phyloP scores from a whole-genome alignment of 2,113 vertebrate genomes.

The Urocynchramus pylzowi region DNA sequence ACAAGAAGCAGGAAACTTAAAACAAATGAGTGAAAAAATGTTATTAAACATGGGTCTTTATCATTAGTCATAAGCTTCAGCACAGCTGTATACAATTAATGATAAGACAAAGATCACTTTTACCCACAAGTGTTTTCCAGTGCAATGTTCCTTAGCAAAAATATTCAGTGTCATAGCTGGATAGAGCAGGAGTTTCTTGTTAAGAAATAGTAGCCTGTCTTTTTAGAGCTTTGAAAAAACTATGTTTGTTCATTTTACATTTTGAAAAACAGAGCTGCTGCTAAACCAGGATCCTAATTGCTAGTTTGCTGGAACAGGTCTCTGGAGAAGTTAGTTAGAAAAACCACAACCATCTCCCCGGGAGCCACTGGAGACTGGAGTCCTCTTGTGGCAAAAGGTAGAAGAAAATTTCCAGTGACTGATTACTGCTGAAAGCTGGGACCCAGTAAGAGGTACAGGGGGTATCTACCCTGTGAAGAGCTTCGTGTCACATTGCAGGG shows the following conservation, averaged over 20 bases:
- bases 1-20: not conserved
- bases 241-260: not conserved
- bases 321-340: not conserved
- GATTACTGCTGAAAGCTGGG: not conserved
- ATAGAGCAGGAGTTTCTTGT: not conserved
- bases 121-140: not conserved
- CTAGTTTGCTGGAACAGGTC: not conserved
- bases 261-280: constrained; percentile 29
- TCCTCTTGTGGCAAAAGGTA: constrained; percentile 18
- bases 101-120: not conserved
- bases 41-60: not conserved
- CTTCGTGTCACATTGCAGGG: not conserved
- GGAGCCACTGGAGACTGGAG: not conserved
- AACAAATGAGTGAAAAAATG: not conserved
- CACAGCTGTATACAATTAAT: not conserved
- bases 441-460: not conserved
- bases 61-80: not conserved
- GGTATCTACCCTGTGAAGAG: not conserved
- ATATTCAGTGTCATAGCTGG: not conserved
- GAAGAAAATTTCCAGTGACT: not conserved
- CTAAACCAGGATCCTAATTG: constrained; percentile 38
- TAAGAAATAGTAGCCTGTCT: not conserved
- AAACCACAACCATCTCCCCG: not conserved
- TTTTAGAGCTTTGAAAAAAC: not conserved
- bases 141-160: not conserved